Conservation (phyloP, 2,888 invertebrate genomes). For the Crocallis elinguaria region DNA sequence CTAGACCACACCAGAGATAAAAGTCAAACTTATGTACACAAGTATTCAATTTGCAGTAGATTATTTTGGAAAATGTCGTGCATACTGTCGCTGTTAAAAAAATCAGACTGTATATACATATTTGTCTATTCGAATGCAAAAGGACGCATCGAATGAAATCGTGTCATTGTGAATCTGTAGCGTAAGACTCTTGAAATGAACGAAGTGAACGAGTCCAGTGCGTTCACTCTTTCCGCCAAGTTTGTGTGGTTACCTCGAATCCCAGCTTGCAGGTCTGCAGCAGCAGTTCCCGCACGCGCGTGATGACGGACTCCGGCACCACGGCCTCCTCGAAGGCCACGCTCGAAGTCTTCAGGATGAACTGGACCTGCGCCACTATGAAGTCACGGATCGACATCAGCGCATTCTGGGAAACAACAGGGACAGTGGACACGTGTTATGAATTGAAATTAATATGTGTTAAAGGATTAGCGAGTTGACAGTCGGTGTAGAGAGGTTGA, state of each 20-base stretch:
- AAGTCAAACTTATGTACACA: too few relatives aligned
- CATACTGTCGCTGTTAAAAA: too few relatives aligned
- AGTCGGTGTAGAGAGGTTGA: too few relatives aligned
- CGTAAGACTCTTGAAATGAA: too few relatives aligned
- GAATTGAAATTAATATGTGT: too few relatives aligned
- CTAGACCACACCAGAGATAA: neutral
- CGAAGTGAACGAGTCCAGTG: neutral
- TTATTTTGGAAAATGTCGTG: too few relatives aligned
- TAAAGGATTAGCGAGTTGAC: too few relatives aligned
- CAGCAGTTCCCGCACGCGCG: constrained; percentile 75
- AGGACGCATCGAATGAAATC: too few relatives aligned
- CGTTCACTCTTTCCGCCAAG: neutral
- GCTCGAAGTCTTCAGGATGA: constrained; percentile 52
- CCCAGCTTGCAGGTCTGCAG: constrained; percentile 96
- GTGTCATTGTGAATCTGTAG: too few relatives aligned
- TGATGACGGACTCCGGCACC: constrained; percentile 53
- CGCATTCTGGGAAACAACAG: constrained; percentile 50
- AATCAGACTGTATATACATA: too few relatives aligned
- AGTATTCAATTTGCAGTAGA: too few relatives aligned
- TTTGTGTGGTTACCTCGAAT: constrained; percentile 92
- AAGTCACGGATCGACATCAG: constrained; percentile 68
- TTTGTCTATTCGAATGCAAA: too few relatives aligned
- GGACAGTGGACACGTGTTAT: neutral
- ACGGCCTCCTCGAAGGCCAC: constrained; percentile 38
- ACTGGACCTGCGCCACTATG: constrained; percentile 59